phyloP scores from a whole-genome alignment of 2,888 invertebrate species.

The Oscheius sp. region DNA sequence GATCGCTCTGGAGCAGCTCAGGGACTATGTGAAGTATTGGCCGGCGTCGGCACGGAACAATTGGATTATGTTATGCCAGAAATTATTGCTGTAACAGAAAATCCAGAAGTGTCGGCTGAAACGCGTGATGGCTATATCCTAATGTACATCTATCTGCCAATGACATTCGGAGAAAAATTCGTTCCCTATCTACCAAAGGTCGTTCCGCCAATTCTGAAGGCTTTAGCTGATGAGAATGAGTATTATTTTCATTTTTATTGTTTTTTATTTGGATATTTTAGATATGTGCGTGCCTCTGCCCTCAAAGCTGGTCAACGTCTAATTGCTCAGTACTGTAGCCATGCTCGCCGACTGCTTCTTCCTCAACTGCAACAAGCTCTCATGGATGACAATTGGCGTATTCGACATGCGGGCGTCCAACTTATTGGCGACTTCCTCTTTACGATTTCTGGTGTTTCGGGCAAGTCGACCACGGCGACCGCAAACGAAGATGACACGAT shows the following conservation, averaged over 20 bases:
- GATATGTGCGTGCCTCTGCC: constrained; percentile 94
- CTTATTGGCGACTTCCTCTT: constrained; percentile 93
- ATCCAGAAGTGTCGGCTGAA: constrained; percentile 79
- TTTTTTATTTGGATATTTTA: constrained; percentile 12
- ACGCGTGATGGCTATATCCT: constrained; percentile 99
- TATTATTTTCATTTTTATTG: constrained; percentile 38
- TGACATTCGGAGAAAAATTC: constrained; percentile 94
- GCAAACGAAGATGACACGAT: constrained; percentile 98
- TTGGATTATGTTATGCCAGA: constrained; percentile 93
- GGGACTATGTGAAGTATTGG: constrained; percentile 82
- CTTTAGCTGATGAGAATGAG: constrained; percentile 97
- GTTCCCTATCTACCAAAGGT: constrained; percentile 95
- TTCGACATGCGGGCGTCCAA: constrained; percentile 90
- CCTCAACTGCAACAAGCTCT: constrained; percentile 79
- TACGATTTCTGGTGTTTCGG: constrained; percentile 91
- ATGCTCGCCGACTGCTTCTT: constrained; percentile 79
- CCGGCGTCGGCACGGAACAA: constrained; percentile 93
- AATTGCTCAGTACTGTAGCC: constrained; percentile 92
- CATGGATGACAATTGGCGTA: constrained; percentile 98
- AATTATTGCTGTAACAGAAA: constrained; percentile 71
- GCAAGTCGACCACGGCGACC: constrained; percentile 98
- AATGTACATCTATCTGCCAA: constrained; percentile 99
- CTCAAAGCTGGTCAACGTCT: constrained; percentile 95
- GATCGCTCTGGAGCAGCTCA: constrained; percentile 94
- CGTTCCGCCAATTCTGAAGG: constrained; percentile 94